Evolutionary conservation across 2,888 invertebrate genomes (phyloP), one percentile per base, ranked within the genome.

Genomic region (Agrenia bidenticulata): DNA sequence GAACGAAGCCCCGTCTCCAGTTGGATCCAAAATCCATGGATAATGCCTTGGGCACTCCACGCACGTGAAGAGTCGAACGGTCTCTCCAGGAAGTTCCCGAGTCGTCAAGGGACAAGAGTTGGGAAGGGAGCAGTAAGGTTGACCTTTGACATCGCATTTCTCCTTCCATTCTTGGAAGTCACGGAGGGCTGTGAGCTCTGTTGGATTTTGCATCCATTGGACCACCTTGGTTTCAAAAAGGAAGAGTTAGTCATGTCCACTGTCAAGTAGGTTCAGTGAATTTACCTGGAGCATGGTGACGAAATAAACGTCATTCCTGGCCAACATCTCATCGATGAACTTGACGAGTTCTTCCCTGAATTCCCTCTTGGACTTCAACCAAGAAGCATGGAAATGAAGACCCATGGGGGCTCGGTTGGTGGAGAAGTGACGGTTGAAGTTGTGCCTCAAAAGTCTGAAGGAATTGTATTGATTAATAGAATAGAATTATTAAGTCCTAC

Each of bases 151-250:
- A 79, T 94, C 94, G 81, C 94, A 94, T 80, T 92, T 92, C 77
- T 94, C 94, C 81, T 94, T 94, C 94, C 94, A 94, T 80, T 93
- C 92, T 77, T 89, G 89, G 87, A 94, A 94, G 79, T 94, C 94
- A 76, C 92, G 85, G 57, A 94, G 85, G 41, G 88, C 88, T 54
- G 90, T 88, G 73, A 93, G 79, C 81, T 94, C 94, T 32, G 92
- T 92, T 62, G 94, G 94, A 77, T 90, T 92, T 81, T 94, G 94
- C 92, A 94, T 94, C 94, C 94, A 94, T 81, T 94, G 92, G 78
- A 94, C 92, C 27, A 94, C 94, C 85, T 90, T 23, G 17, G 45
- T 17, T 17, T 45, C 5, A 45, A 49, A 63, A 24, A 23, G 45
- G n/a, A 15, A 45, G 45, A 45, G 45, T 32, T 32, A 32, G 45